Percentiles rank a stretch among this genome's conserved stretches.
Conservation (phyloP, 1,140 invertebrate species). For the Meloidogyne chitwoodi region DNA sequence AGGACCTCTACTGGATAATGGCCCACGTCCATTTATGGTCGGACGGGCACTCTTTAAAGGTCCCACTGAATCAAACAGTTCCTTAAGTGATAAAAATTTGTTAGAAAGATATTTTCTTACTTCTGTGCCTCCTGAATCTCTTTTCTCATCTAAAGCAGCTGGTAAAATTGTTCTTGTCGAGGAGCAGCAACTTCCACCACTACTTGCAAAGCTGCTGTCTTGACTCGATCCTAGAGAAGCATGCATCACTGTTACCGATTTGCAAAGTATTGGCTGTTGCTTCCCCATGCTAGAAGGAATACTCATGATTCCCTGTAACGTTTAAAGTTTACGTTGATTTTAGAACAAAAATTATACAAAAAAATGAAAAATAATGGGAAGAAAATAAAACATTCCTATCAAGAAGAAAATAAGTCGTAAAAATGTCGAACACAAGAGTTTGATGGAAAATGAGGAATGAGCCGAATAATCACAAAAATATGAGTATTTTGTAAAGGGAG, state of each 20-base stretch:
- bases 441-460: background rate
- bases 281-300: background rate
- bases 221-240: conserved; percentile 6
- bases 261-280: background rate
- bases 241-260: background rate
- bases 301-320: background rate
- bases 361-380: background rate
- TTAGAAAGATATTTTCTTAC: background rate
- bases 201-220: conserved; percentile 18
- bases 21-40: background rate
- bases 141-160: background rate
- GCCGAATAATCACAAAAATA: background rate
- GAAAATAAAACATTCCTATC: background rate
- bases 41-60: conserved; percentile 10
- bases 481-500: background rate
- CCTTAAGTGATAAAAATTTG: background rate
- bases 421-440: background rate
- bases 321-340: conserved; percentile 15
- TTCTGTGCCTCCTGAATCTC: background rate
- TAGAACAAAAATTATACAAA: too few relatives aligned
- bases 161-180: background rate
- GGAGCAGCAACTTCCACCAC: conserved; percentile 12
- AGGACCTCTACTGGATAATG: background rate
- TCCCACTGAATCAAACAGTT: background rate
- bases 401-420: background rate